Evolutionary conservation across 2,888 invertebrate species (phyloP), one percentile per base, ranked within the genome.

Genomic region (Flexamia atlantica): DNA sequence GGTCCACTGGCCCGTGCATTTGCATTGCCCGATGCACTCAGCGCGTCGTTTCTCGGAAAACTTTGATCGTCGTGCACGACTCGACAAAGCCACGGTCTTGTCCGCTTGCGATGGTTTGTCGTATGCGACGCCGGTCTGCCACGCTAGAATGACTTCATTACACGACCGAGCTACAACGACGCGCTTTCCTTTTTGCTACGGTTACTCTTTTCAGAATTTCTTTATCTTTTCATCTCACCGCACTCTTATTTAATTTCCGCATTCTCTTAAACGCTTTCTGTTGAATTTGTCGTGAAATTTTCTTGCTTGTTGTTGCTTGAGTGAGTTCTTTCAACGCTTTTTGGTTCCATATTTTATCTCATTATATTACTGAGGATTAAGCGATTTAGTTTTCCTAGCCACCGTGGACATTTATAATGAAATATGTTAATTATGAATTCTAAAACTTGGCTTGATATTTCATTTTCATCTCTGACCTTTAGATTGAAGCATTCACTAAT

Each of bases 1-100:
- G 53, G 53, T 53, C 53, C 53, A 53, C 20, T 53, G 53, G 20
- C 14, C 23, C 53, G 53, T 23, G 53, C 53, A 53, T 20, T 53
- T 53, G 20, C 53, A 20, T 23, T 53, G 20, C 23, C 20, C 4
- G 53, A 5, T 20, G 53, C 53, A 53, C 12, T 12, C 10, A 50
- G 50, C 53, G 14, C 53, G 10, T 20, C 53, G 20, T 3, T 53
- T 23, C 4, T 23, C n/a, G 36, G 36, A 7, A 7, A 36, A 36
- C 36, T 7, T 36, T 50, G 50, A 10, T 12, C n/a, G 20, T 57
- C 57, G 57, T 57, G 23, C 1, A 57, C 57, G 23, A 57, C n/a
- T 14, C 50, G n/a, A 17, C 50, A n/a, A 3, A 50, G 14, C 50
- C 17, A 12, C 50, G 46, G 17, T 17, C 12, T 53, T 23, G 23